These are phyloP conservation scores for Chalcosyrphus nemorum DNA, from an alignment of 2,888 invertebrate genomes.

Conservation along the genomic window DNA sequence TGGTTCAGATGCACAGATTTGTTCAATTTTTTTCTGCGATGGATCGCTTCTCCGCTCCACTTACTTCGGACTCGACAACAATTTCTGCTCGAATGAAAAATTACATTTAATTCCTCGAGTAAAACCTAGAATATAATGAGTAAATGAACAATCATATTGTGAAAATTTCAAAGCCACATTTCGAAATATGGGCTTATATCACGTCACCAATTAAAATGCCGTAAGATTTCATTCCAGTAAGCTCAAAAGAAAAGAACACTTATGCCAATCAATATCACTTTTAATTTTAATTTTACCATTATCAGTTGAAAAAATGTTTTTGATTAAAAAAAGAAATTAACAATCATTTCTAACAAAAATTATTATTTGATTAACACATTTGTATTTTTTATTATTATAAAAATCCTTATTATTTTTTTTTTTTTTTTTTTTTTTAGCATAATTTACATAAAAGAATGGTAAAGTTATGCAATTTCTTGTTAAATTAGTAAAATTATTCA, in stretches of 20 bases:
- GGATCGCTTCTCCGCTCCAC: no score
- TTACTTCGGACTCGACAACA: no score
- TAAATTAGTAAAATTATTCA: constrained; percentile 40
- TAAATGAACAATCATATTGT: no score
- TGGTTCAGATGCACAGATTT: no score
- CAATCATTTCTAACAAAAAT: constrained; percentile 60
- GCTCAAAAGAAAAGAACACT: background rate
- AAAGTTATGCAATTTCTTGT: constrained; percentile 22
- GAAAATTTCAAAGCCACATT: no score
- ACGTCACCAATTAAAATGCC: no score
- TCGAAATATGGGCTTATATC: no score
- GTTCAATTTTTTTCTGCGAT: no score
- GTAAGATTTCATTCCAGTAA: no score
- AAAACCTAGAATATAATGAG: no score
- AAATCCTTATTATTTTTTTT: constrained; percentile 39
- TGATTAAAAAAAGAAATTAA: constrained; percentile 52
- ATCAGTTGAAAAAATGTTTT: constrained; percentile 41
- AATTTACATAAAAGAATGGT: constrained; percentile 39
- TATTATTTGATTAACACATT: constrained; percentile 45
- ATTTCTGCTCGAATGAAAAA: no score
- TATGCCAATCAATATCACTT: constrained; percentile 52
- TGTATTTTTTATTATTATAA: constrained; percentile 35
- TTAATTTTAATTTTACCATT: constrained; percentile 48
- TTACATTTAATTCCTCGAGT: no score
- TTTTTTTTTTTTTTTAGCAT: constrained; percentile 51